Percentiles rank a stretch among this genome's conserved stretches.
Conservation (phyloP, 2,888 invertebrate genomes). For the Diachrysia chrysitis region DNA sequence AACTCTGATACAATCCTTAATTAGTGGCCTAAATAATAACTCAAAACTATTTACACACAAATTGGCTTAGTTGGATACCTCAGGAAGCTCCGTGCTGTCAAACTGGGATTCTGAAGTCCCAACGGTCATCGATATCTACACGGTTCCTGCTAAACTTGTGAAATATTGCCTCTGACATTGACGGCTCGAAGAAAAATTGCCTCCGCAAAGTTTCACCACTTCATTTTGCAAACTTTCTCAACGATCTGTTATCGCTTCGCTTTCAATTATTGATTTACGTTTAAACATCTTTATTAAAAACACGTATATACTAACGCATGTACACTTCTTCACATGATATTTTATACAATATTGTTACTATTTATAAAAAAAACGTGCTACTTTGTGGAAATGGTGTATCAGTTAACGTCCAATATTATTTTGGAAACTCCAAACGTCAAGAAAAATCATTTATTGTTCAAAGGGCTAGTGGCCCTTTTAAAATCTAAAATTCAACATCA, state of each 20-base stretch:
- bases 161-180: slow-evolving; percentile 82
- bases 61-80: slow-evolving; percentile 39
- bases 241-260: slow-evolving; percentile 59
- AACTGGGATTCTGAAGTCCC: slow-evolving; percentile 39
- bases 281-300: slow-evolving; percentile 36
- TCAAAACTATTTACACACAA: slow-evolving; percentile 42
- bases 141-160: slow-evolving; percentile 68
- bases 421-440: not conserved
- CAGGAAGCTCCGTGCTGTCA: slow-evolving; percentile 14
- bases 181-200: slow-evolving; percentile 80
- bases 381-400: too few species aligned
- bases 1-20: not conserved
- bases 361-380: not conserved
- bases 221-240: slow-evolving; percentile 66
- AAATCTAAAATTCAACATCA: slow-evolving; percentile 39
- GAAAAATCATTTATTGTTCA: not conserved
- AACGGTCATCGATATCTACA: slow-evolving; percentile 51
- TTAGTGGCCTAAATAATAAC: slow-evolving; percentile 27
- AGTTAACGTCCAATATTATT: not conserved
- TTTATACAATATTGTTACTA: not conserved
- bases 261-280: slow-evolving; percentile 56
- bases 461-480: slow-evolving; percentile 11
- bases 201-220: slow-evolving; percentile 68
- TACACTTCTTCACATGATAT: not conserved
- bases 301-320: slow-evolving; percentile 8